Conservation (phyloP, 1,140 invertebrate genomes). For the Dendrolimus kikuchii region DNA sequence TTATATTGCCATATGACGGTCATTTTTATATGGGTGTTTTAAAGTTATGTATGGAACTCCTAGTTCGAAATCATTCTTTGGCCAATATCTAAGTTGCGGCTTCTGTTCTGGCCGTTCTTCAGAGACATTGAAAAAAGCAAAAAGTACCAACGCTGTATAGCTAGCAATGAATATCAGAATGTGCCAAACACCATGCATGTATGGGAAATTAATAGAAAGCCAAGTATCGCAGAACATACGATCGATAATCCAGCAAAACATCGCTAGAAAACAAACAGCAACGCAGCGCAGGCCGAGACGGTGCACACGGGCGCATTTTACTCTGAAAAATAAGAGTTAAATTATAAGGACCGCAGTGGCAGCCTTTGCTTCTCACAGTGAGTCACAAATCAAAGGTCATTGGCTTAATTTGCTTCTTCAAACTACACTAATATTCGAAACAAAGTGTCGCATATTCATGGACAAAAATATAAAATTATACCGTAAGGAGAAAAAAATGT, state of each 20-base stretch:
- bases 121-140: constrained; percentile 84
- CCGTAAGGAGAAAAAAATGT: too few species aligned
- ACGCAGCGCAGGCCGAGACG: constrained; percentile 78
- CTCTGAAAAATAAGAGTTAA: constrained; percentile 65
- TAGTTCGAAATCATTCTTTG: constrained; percentile 80
- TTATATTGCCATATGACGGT: constrained; percentile 70
- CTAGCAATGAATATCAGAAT: constrained; percentile 85
- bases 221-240: constrained; percentile 84
- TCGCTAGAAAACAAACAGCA: constrained; percentile 78
- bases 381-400: too few species aligned
- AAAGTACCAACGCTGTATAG: constrained; percentile 82
- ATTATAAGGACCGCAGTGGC: too few species aligned
- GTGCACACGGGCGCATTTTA: constrained; percentile 76
- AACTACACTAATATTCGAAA: too few species aligned
- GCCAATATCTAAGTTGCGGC: constrained; percentile 82
- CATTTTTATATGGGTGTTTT: constrained; percentile 72
- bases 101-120: constrained; percentile 80
- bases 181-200: constrained; percentile 87
- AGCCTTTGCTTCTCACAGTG: too few species aligned
- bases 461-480: too few species aligned
- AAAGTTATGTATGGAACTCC: constrained; percentile 83
- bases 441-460: too few species aligned
- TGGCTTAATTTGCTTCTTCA: too few species aligned
- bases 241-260: constrained; percentile 85
- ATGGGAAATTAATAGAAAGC: constrained; percentile 83